Percentiles rank a stretch among this genome's conserved stretches.
Conservation (phyloP, 2,797 vertebrate species). For the Austrolebias charrua region DNA sequence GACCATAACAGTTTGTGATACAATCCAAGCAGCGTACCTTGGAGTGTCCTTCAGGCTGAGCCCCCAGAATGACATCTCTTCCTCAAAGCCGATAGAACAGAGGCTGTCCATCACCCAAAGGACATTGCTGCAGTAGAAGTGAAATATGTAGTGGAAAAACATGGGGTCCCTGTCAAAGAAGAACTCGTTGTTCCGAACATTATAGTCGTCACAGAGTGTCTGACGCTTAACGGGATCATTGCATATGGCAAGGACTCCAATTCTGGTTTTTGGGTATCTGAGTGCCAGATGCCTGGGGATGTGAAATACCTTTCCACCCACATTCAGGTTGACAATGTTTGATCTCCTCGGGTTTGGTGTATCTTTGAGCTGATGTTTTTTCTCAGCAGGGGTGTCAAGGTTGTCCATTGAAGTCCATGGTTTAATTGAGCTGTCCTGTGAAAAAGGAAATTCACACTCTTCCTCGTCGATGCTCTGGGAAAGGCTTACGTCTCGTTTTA, state of each 20-base stretch:
- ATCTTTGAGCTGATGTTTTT: constrained; percentile 8
- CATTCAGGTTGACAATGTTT: constrained; percentile 82
- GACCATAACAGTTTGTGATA: background rate
- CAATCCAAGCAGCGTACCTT: constrained; percentile 54
- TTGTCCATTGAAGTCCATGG: constrained; percentile 87
- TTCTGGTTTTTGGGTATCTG: constrained; percentile 81
- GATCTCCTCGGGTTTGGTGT: constrained; percentile 45
- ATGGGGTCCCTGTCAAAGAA: constrained; percentile 90
- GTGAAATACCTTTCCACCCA: constrained; percentile 86
- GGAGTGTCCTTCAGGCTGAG: constrained; percentile 83
- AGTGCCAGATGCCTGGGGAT: constrained; percentile 79
- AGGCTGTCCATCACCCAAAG: constrained; percentile 90
- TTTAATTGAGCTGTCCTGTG: constrained; percentile 84
- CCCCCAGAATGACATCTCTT: constrained; percentile 90
- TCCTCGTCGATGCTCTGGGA: constrained; percentile 70
- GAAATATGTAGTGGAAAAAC: constrained; percentile 89
- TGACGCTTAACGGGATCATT: constrained; percentile 80
- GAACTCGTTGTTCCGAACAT: constrained; percentile 84
- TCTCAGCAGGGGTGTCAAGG: constrained; percentile 46
- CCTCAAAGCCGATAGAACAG: constrained; percentile 87
- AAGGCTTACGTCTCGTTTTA: constrained; percentile 81
- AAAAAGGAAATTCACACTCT: constrained; percentile 80
- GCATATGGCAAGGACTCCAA: constrained; percentile 83
- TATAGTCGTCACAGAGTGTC: constrained; percentile 89
- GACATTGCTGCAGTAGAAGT: constrained; percentile 87